Base-by-base conservation (phyloP, 2,888 invertebrate species). In the Oeneis ivallda region DNA sequence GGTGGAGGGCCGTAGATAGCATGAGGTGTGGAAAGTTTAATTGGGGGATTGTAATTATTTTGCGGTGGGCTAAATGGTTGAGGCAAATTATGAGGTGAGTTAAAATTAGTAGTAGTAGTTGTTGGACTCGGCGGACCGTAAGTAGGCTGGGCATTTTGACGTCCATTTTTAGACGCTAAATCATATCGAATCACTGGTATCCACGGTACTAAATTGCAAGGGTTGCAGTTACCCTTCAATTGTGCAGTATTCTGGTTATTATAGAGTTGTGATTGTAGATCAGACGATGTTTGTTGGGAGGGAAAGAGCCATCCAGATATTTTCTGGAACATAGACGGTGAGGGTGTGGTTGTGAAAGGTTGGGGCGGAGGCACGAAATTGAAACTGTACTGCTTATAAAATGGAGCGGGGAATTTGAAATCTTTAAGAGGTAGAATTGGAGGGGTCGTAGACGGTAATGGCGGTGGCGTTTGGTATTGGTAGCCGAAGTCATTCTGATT, bases 121-220 rank as follows among this genome's bases (percentile, higher is more conserved):
- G 89, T 90, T 7, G 86, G 86, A 76, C 86, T 88, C 1, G 90
- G 89, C 6, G 88, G 85, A 13, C 90, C 89, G 65, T 92, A 90
- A 2, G 89, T 87, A 2, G 90, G 85, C 68, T 78, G 78, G 37
- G 74, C 72, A 77, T 76, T 86, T 70, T 81, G 82, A 64, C 80
- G 76, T 67, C 76, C 64, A 79, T 81, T 86, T 83, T 87, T 85
- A 73, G 81, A 78, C 72, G 83, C 84, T 79, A 86, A 75, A 76
- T 89, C 87, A 78, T 90, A 92, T 82, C 85, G 86, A 74, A 92
- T 85, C 70, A 96, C 94, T 45, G 97, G 97, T 74, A 96, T 93
- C 97, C 97, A 97, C 67, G 97, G 96, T 76, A 94, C 93, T 80
- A 94, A 93, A 81, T 96, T 96, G 78, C 97, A 97, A 63, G 95